Base-by-base conservation (phyloP, 2,797 vertebrate species). In the Artibeus lituratus region DNA sequence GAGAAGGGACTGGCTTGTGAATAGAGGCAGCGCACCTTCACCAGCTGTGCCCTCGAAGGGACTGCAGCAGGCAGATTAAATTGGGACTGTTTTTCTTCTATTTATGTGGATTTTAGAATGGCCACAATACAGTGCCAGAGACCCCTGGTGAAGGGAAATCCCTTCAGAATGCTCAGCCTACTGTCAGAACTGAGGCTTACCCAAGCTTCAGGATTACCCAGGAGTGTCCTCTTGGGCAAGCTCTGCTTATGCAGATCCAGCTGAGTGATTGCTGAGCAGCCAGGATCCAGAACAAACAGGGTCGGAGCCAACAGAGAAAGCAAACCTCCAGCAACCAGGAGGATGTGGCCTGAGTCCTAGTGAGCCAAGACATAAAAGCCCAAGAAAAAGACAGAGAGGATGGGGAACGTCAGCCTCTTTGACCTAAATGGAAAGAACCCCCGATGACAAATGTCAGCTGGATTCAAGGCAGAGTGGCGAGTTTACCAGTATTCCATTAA, bases 31-130 rank as follows among this genome's bases (percentile, higher is more conserved):
- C 83, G 77, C 53, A 95, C 87, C 78, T 88, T 94, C 78, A 5
- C 90, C 97, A 97, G 96, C 96, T 97, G 96, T 84, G 96, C 91
- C 84, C 94, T 96, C 69, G 0, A 29, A 88, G 94, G 77, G 82
- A 59, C 90, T 96, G 65, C 89, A 97, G 88, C 69, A 39, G 94
- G 95, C 92, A 97, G 97, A 98, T 97, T 98, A 97, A 97, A 96
- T 77, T 76, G 74, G 85, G 94, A 67, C 86, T 91, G 86, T 86
- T 94, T 97, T 96, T 72, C 91, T 94, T 82, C 76, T 83, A 78
- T 93, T 88, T 90, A 67, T 89, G 69, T 88, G 95, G 73, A 95
- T 96, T 93, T 94, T 55, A 95, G 92, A 92, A 94, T 85, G 89
- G 92, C 91, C 80, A 74, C 88, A 92, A 92, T 96, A 49, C 88